Evolutionary conservation across 1,140 invertebrate genomes (phyloP).

Genomic region (Magallana angulata): DNA sequence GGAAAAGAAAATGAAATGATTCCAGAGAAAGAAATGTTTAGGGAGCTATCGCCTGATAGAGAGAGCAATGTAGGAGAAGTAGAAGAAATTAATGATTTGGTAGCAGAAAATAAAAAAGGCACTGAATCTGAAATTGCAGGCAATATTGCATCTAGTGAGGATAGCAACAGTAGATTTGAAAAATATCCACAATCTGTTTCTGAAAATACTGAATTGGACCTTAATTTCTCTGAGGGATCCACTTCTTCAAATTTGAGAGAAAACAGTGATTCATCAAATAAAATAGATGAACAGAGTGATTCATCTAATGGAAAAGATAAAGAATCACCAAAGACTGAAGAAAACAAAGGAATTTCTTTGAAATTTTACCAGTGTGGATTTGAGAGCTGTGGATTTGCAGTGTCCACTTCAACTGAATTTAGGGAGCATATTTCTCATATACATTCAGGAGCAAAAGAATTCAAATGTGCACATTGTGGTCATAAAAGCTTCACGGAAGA

Average conservation of each 20-base stretch:
- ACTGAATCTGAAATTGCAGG: background rate
- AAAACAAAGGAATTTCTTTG: background rate
- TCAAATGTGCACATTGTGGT: slow-evolving; percentile 69
- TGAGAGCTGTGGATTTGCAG: slow-evolving; percentile 63
- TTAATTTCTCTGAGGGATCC: no score
- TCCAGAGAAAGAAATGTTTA: background rate
- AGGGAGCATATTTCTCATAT: slow-evolving; percentile 61
- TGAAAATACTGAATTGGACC: no score
- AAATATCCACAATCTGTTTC: no score
- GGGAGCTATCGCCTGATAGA: background rate
- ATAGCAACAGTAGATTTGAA: no score
- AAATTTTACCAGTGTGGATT: slow-evolving; percentile 71
- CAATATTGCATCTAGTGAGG: no score
- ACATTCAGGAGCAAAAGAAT: slow-evolving; percentile 60
- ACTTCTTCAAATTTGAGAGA: no score
- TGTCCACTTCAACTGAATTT: slow-evolving; percentile 62
- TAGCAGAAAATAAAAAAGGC: background rate
- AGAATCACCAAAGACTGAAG: background rate
- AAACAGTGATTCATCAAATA: background rate
- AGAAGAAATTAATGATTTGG: background rate
- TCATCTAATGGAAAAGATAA: background rate
- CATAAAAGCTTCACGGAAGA: slow-evolving; percentile 63
- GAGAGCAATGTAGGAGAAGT: background rate
- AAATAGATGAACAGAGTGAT: background rate
- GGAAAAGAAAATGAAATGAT: background rate